Evolutionary conservation across 2,113 vertebrate species (phyloP).

Genomic region (Macrotus californicus): DNA sequence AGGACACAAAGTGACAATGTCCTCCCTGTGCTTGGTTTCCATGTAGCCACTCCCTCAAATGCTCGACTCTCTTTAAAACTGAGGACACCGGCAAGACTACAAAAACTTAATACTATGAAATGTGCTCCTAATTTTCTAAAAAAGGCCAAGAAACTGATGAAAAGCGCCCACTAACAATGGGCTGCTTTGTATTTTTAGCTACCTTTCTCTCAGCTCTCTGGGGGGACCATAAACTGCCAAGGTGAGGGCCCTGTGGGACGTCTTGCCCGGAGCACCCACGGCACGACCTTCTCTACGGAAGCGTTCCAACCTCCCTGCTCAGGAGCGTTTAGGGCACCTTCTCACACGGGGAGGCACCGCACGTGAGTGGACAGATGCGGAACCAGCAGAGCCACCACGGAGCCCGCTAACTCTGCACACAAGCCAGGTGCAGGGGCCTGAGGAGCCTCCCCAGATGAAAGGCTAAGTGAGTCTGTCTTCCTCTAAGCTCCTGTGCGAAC

Average conservation of each 20-base stretch:
- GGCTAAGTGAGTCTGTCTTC: not conserved
- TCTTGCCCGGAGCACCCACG: not conserved
- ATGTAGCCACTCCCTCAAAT: not conserved
- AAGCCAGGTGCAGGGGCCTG: not conserved
- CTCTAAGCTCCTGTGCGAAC: not conserved
- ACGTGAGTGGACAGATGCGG: too few relatives aligned
- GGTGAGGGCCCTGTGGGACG: not conserved
- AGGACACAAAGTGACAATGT: not conserved
- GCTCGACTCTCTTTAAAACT: not conserved
- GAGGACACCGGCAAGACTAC: not conserved
- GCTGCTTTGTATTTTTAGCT: not conserved
- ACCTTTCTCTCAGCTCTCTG: not conserved
- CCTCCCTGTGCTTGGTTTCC: not conserved
- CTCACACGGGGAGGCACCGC: too few relatives aligned
- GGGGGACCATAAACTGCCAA: not conserved
- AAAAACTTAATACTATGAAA: not conserved
- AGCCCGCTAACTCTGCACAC: not conserved
- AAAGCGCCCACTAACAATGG: not conserved
- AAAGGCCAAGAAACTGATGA: not conserved
- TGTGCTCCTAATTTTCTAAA: not conserved
- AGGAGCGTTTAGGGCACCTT: too few relatives aligned
- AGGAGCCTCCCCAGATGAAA: not conserved
- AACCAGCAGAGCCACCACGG: too few relatives aligned
- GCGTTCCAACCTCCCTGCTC: not conserved
- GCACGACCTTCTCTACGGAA: not conserved